Percentiles rank a stretch among this genome's conserved stretches.
Evolutionary conservation across 2,797 vertebrate species (phyloP).

Genomic region (Balearica regulorum): DNA sequence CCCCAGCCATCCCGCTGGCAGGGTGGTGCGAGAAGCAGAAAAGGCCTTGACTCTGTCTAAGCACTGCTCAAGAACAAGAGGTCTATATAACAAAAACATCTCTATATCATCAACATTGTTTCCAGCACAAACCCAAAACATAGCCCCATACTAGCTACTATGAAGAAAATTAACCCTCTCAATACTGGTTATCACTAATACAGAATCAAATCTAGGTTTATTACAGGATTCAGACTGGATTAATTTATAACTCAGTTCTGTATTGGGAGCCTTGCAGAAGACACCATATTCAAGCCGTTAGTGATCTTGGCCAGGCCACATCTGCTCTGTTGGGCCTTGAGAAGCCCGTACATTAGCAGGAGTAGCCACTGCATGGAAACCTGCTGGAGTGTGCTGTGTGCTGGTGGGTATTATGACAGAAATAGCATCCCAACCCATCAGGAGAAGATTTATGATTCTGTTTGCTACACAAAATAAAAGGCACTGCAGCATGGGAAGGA

Average conservation of each 20-base stretch:
- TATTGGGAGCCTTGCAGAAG: neutral
- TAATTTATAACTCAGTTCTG: neutral
- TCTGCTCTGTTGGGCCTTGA: neutral
- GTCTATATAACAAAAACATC: too few relatives aligned
- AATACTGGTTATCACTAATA: neutral
- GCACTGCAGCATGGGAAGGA: neutral
- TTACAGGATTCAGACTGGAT: neutral
- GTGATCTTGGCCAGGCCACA: neutral
- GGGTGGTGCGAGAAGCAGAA: too few relatives aligned
- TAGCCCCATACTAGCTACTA: too few relatives aligned
- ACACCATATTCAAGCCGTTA: neutral
- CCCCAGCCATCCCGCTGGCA: too few relatives aligned
- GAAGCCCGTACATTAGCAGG: accelerated
- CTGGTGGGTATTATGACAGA: neutral
- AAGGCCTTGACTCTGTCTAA: too few relatives aligned
- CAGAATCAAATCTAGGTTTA: neutral
- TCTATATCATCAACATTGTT: too few relatives aligned
- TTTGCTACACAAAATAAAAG: neutral
- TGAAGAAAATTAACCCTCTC: neutral
- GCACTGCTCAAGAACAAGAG: too few relatives aligned
- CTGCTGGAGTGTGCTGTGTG: neutral
- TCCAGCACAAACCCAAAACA: too few relatives aligned
- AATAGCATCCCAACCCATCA: neutral
- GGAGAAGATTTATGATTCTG: neutral
- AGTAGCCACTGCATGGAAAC: neutral